phyloP scores from a whole-genome alignment of 2,113 vertebrate species.

The Erpornis zantholeuca region DNA sequence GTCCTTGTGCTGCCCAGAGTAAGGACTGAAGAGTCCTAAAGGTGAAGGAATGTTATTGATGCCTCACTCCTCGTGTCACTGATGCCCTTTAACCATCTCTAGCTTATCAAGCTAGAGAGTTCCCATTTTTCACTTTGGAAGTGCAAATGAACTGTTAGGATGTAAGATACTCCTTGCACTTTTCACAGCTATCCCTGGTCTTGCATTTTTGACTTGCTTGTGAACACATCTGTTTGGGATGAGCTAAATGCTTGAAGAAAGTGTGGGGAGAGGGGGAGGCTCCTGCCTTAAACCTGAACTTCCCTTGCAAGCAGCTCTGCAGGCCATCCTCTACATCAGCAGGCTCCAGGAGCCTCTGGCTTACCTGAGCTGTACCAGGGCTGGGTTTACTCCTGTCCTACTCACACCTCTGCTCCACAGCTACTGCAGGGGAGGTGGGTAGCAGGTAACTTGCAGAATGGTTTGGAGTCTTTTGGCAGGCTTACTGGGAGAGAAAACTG shows the following conservation, averaged over 20 bases:
- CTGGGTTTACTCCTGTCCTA: neutral
- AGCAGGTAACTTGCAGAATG: neutral
- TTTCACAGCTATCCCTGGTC: slow-evolving; percentile 14
- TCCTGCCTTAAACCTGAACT: slow-evolving; percentile 56
- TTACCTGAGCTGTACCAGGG: neutral
- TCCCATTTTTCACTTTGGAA: neutral
- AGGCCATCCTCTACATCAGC: neutral
- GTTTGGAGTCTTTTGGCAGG: slow-evolving; percentile 3
- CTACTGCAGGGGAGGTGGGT: neutral
- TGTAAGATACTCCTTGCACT: slow-evolving; percentile 22
- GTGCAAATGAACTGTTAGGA: neutral
- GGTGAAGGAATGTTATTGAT: slow-evolving; percentile 20
- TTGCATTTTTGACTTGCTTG: neutral
- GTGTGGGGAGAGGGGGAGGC: neutral
- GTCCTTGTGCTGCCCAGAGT: neutral
- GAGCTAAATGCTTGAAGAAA: neutral
- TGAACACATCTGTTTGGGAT: neutral
- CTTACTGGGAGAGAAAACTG: slow-evolving; percentile 36
- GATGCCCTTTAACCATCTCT: neutral
- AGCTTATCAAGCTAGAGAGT: neutral
- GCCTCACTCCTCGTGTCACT: neutral
- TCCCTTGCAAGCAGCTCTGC: slow-evolving; percentile 1
- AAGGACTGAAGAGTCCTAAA: slow-evolving; percentile 24
- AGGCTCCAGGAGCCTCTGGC: neutral
- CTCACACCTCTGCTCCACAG: neutral